phyloP scores from a whole-genome alignment of 2,797 vertebrate species.

The Falco cherrug region DNA sequence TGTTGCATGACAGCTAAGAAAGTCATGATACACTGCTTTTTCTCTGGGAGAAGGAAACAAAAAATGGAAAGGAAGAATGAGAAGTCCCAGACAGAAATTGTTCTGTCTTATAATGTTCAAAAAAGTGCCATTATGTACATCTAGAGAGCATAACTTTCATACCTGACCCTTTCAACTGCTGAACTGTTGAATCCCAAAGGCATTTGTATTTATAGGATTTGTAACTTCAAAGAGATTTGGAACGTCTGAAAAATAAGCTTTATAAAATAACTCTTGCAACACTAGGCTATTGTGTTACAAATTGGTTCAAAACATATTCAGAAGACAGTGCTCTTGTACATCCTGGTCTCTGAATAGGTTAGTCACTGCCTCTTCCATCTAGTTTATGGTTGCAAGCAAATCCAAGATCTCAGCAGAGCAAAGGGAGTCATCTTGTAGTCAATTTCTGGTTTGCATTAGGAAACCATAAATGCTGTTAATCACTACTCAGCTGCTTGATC shows the following conservation, averaged over 20 bases:
- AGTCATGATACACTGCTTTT: background rate
- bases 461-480: background rate
- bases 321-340: fast-evolving
- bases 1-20: background rate
- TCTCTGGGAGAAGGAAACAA: background rate
- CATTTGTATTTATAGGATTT: background rate
- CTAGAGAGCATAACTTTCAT: background rate
- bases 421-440: background rate
- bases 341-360: background rate
- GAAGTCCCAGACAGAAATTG: background rate
- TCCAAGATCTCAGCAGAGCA: background rate
- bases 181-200: background rate
- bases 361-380: background rate
- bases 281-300: background rate
- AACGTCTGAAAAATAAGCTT: background rate
- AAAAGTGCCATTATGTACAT: background rate
- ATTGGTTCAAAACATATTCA: background rate
- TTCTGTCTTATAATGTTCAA: background rate
- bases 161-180: background rate
- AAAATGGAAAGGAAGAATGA: background rate
- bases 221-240: background rate
- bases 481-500: background rate
- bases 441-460: background rate
- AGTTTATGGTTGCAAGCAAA: background rate
- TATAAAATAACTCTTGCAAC: background rate